Evolutionary conservation across 2,797 vertebrate genomes (phyloP).

Genomic region (Myotis findleyi): DNA sequence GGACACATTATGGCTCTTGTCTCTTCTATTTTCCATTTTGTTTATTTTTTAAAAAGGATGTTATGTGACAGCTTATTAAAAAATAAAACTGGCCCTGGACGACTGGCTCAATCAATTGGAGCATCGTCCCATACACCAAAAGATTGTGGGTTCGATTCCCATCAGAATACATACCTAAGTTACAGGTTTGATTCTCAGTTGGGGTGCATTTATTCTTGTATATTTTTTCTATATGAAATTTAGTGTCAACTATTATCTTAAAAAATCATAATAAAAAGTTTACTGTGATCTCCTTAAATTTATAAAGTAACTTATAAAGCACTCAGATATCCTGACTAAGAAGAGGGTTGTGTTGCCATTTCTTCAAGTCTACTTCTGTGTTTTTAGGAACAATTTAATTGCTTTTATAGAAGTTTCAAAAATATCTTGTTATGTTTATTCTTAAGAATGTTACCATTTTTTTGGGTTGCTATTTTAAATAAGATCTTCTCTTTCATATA

Average conservation of each 20-base stretch:
- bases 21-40: neutral
- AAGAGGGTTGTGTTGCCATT: neutral
- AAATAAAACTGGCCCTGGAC: neutral
- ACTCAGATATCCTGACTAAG: neutral
- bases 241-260: neutral
- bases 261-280: neutral
- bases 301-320: neutral
- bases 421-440: neutral
- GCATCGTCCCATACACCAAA: neutral
- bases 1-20: rapidly evolving
- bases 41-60: neutral
- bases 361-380: neutral
- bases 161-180: neutral
- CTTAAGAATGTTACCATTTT: neutral
- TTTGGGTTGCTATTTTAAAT: neutral
- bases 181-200: too few relatives aligned
- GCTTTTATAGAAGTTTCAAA: neutral
- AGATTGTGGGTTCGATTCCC: neutral
- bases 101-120: neutral
- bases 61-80: neutral
- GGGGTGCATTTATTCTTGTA: neutral
- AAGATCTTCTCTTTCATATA: neutral
- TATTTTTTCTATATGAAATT: neutral
- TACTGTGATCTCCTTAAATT: neutral
- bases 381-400: neutral